These are phyloP conservation scores for Luperina testacea DNA, from an alignment of 2,888 invertebrate genomes.

Conservation along the genomic window DNA sequence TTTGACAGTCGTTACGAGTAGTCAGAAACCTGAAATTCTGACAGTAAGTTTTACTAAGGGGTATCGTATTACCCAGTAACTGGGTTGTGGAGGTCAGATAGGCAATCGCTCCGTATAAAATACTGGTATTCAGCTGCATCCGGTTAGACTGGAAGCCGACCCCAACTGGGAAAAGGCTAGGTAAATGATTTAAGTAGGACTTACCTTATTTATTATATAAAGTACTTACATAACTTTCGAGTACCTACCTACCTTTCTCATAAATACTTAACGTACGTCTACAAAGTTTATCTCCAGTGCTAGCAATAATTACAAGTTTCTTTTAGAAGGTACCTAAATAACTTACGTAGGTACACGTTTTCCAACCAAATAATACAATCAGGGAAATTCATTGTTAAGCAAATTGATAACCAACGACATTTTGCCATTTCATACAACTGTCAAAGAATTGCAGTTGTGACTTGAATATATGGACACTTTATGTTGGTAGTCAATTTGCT, in stretches of 20 bases:
- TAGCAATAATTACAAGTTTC: constrained; percentile 17
- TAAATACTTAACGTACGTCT: constrained; percentile 28
- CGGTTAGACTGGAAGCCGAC: too few relatives aligned
- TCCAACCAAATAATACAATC: too few relatives aligned
- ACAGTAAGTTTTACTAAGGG: too few relatives aligned
- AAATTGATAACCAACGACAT: too few relatives aligned
- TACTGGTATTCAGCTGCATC: too few relatives aligned
- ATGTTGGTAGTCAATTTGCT: background rate
- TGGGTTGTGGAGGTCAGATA: too few relatives aligned
- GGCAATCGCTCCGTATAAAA: too few relatives aligned
- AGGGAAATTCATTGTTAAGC: background rate
- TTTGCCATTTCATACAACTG: background rate
- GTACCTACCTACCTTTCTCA: background rate
- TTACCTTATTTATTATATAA: constrained; percentile 13
- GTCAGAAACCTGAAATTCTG: too few relatives aligned
- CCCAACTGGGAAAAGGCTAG: too few relatives aligned
- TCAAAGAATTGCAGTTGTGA: background rate
- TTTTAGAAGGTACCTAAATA: background rate
- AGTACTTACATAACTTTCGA: constrained; percentile 22
- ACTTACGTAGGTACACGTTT: background rate
- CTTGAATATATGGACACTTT: background rate
- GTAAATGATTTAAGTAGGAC: background rate
- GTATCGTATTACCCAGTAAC: too few relatives aligned
- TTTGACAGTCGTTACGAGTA: too few relatives aligned
- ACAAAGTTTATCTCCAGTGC: constrained; percentile 19